These are phyloP conservation scores for Gavialis gangeticus DNA, from an alignment of 2,113 vertebrate species.

Conservation along the genomic window DNA sequence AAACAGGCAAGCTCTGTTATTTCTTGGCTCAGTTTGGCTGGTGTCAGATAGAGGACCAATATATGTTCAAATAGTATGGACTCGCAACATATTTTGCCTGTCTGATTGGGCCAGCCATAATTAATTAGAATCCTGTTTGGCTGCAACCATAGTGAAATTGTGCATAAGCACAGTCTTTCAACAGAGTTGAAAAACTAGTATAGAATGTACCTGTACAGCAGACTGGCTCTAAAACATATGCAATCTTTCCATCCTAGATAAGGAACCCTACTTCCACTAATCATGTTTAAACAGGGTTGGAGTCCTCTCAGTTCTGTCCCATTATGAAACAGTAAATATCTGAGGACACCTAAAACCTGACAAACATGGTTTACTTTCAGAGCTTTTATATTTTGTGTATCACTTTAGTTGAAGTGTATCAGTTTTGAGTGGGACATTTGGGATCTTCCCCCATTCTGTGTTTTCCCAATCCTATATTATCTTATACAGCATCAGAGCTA, in stretches of 20 bases:
- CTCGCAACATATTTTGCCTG: not conserved
- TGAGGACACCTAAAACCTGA: not conserved
- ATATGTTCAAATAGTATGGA: not conserved
- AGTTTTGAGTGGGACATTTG: slow-evolving; percentile 17
- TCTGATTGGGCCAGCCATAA: not conserved
- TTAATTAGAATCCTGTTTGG: fast-evolving
- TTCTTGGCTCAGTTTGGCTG: not conserved
- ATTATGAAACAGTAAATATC: not conserved
- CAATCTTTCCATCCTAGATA: not conserved
- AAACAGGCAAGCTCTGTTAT: not conserved
- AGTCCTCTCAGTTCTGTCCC: not conserved
- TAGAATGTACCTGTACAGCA: not conserved
- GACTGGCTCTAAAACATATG: not conserved
- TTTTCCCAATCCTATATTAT: slow-evolving; percentile 27
- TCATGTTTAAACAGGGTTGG: fast-evolving
- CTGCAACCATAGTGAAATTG: not conserved
- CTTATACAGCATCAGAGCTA: not conserved
- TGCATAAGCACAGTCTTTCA: not conserved
- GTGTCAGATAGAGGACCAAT: not conserved
- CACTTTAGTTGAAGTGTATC: slow-evolving; percentile 16
- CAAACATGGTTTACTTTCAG: not conserved
- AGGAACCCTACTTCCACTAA: not conserved
- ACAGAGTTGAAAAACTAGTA: not conserved
- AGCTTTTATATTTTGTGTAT: not conserved
- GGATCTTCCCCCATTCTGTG: slow-evolving; percentile 1